phyloP scores from a whole-genome alignment of 2,888 invertebrate species.

The Isotomurus palustris region DNA sequence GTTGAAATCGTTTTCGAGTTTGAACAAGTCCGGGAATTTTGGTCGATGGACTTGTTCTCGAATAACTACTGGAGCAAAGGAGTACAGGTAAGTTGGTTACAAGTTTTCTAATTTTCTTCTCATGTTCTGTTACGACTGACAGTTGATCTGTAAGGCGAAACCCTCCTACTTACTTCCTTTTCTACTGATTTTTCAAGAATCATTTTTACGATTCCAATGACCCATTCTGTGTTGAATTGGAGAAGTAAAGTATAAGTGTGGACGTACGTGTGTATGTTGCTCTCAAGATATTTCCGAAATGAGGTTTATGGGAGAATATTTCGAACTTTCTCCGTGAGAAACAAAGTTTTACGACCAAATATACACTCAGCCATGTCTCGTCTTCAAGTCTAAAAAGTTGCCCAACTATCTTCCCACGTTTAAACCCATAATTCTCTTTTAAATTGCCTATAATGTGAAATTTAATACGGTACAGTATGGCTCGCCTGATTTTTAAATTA shows the following conservation, averaged over 20 bases:
- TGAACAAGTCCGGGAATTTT: conserved; percentile 65
- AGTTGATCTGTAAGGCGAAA: too few species aligned
- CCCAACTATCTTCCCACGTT: conserved; percentile 1
- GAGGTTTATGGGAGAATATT: too few species aligned
- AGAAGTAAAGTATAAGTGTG: too few species aligned
- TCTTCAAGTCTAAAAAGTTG: background rate
- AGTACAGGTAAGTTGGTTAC: conserved; percentile 59
- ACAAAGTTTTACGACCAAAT: background rate
- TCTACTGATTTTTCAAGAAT: background rate
- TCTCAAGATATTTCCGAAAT: too few species aligned
- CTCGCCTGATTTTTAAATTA: too few species aligned
- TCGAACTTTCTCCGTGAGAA: too few species aligned
- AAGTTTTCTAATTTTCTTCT: background rate
- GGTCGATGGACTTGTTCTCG: conserved; percentile 66
- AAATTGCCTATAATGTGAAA: conserved; percentile 35
- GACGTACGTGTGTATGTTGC: too few species aligned
- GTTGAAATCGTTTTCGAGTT: conserved; percentile 75
- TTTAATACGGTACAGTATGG: conserved; percentile 35
- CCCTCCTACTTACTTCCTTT: background rate
- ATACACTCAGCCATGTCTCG: background rate
- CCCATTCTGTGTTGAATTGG: too few species aligned
- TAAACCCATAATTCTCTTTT: conserved; percentile 20
- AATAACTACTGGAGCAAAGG: conserved; percentile 74
- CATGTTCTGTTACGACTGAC: background rate
- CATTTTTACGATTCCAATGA: conserved; percentile 9